Evolutionary conservation across 2,888 invertebrate species (phyloP), one percentile per base, ranked within the genome.

Genomic region (Blastobasis lacticolella): DNA sequence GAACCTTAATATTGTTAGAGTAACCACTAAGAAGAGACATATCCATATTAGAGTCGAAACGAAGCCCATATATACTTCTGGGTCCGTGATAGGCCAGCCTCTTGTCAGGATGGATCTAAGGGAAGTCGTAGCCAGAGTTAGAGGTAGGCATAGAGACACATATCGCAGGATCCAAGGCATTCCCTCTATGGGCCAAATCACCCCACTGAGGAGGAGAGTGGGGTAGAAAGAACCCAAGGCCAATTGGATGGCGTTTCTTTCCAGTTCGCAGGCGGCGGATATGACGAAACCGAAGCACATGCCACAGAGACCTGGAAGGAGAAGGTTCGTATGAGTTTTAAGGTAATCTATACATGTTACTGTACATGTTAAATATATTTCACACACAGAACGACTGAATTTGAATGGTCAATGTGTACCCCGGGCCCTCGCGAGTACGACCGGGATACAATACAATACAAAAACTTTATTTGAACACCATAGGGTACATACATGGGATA

Each of bases 271-370:
- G 43, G 97, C 92, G 0, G 97, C 95, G 0, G 97, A 97, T 66
- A 97, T 97, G 47, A 97, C 94, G 81, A 97, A 96, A 53, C 98
- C 98, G 85, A 97, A 96, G 73, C 97, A 96, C 98, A 98, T 98
- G 63, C 98, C 98, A 78, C 97, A 97, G 43, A 97, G 91, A 59
- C 94, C 89, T 89, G 76, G 38, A 61, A 64, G 9, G 38, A 50
- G 23, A 23, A 23, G 3, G 23, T 23, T 23, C 2, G 23, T 23
- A 23, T 3, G 3, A 23, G 23, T 23, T 23, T 23, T 3, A 23
- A 23, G 1, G 23, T 3, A 23, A 23, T 23, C 23, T 23, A 23
- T 23, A 23, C 23, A n/a, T n/a, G n/a, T n/a, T n/a, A n/a, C n/a
- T n/a, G n/a, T n/a, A n/a, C n/a, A n/a, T n/a, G n/a, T n/a, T n/a